phyloP scores from a whole-genome alignment of 2,888 invertebrate genomes.

The Drosophila dives region DNA sequence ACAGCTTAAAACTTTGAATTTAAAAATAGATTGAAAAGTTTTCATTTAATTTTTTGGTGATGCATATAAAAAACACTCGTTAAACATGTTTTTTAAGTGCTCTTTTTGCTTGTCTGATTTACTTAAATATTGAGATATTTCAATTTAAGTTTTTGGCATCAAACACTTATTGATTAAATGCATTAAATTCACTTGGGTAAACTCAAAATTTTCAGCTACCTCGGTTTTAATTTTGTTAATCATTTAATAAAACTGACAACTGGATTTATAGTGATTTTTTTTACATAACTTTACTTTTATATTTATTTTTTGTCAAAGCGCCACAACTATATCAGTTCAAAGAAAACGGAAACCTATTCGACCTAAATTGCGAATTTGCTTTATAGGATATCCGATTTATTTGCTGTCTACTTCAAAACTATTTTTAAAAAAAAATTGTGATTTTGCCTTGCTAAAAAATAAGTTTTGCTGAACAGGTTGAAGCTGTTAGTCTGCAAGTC shows the following conservation, averaged over 20 bases:
- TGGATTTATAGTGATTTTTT: neutral
- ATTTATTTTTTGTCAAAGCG: neutral
- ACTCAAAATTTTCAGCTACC: neutral
- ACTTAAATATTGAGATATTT: neutral
- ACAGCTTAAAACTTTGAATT: neutral
- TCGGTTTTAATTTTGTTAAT: neutral
- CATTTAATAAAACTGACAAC: neutral
- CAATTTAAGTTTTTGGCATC: neutral
- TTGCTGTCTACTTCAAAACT: neutral
- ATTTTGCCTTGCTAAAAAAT: neutral
- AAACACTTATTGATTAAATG: neutral
- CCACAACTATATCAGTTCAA: neutral
- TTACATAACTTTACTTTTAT: neutral
- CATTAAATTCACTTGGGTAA: neutral
- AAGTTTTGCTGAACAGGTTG: slow-evolving; percentile 10
- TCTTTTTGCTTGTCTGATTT: neutral
- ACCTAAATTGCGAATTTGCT: neutral
- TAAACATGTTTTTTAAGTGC: neutral
- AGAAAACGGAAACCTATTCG: neutral
- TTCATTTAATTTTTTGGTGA: neutral
- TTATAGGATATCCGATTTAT: slow-evolving; percentile 39
- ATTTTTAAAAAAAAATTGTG: slow-evolving; percentile 12
- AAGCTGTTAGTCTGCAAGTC: neutral
- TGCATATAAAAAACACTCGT: neutral
- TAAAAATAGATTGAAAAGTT: neutral